Evolutionary conservation across 2,888 invertebrate species (phyloP), one percentile per base, ranked within the genome.

Genomic region (Drosophila leonis): DNA sequence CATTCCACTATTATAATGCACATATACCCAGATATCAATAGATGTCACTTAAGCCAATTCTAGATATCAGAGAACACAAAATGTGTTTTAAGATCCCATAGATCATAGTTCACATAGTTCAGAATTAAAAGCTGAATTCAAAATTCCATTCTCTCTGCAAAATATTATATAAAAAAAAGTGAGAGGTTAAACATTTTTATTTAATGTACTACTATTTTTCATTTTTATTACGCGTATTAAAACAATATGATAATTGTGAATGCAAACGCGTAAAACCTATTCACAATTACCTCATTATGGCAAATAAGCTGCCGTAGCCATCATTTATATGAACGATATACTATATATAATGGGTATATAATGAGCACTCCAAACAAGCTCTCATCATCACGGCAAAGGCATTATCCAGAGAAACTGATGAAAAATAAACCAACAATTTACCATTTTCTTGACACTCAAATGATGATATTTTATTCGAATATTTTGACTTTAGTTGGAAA

Each of bases 211-310:
- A 24, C 9, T 9, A 10, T 54, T 37, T n/a, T n/a, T 24, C 15
- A 24, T 24, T 24, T 37, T 54, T 54, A 54, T 27, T 24, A 10
- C 27, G 37, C 18, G 27, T 27, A 54, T 27, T 37, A 54, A 54
- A 39, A 3, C 13, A 27, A 37, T 51, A 33, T 39, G 54, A 54
- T 56, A 31, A 42, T 41, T 42, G 55, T 42, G 31, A 56, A 31
- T 42, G 31, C 27, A 6, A 31, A 20, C 27, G 29, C 18, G 41
- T 31, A 15, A 42, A 42, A 10, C 55, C 42, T 27, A 56, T 42
- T 56, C 31, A 31, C 42, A 56, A 56, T 56, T 42, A 10, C 31
- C 55, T 42, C 41, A 42, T 31, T 56, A 42, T 27, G n/a, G 54
- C 27, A 18, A 54, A 55, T 55, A 18, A 18, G 39, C 54, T 13